phyloP scores from a whole-genome alignment of 1,140 invertebrate species.

The Trichomalopsis sarcophagae region DNA sequence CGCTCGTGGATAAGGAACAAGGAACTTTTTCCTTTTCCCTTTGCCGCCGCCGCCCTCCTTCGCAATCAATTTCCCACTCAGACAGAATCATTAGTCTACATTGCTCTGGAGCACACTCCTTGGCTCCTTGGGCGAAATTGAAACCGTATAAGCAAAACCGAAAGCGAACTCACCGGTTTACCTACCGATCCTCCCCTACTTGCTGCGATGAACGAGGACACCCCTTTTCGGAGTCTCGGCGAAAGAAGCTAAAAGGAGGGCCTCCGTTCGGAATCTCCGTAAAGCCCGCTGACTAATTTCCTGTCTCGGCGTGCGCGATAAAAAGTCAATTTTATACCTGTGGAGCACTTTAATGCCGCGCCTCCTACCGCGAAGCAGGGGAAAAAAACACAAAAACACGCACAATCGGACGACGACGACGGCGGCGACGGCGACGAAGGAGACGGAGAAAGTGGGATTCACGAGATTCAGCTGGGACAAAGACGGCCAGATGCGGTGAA shows the following conservation, averaged over 20 bases:
- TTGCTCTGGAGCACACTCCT: constrained; percentile 53
- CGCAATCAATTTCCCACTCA: constrained; percentile 72
- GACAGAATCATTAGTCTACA: constrained; percentile 70
- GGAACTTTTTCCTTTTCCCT: background rate
- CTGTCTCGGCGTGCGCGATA: constrained; percentile 64
- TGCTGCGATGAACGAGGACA: too few relatives aligned
- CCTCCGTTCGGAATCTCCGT: constrained; percentile 57
- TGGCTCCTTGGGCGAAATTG: too few relatives aligned
- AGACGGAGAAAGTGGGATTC: too few relatives aligned
- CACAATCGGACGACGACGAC: background rate
- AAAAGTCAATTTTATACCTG: constrained; percentile 70
- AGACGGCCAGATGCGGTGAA: background rate
- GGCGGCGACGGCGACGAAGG: background rate
- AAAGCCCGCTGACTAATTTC: constrained; percentile 68
- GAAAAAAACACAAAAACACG: too few relatives aligned
- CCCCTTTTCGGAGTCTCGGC: constrained; percentile 42
- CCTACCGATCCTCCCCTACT: too few relatives aligned
- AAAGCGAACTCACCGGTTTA: too few relatives aligned
- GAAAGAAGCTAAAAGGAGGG: constrained; percentile 50
- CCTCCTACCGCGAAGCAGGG: constrained; percentile 19
- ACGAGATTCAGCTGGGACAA: background rate
- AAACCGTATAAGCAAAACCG: too few relatives aligned
- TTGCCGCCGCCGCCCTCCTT: constrained; percentile 55
- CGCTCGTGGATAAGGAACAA: too few relatives aligned
- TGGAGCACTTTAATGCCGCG: constrained; percentile 55